These are phyloP conservation scores for Dicyrtomina minuta DNA, from an alignment of 2,888 invertebrate species.

Conservation along the genomic window DNA sequence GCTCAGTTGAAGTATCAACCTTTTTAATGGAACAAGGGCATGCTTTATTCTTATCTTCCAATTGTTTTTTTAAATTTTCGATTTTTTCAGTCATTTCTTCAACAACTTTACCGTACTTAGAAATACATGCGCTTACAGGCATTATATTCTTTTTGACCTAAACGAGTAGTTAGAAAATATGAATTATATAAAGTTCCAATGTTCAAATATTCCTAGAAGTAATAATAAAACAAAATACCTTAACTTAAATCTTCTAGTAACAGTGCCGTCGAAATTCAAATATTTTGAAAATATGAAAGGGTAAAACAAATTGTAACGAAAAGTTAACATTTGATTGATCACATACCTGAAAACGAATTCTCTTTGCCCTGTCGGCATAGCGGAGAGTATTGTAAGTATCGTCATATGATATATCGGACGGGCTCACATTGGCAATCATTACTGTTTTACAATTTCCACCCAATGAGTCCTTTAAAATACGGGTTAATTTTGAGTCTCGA, in stretches of 20 bases:
- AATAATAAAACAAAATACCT: constrained; percentile 54
- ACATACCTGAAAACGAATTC: constrained; percentile 68
- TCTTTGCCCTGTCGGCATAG: constrained; percentile 79
- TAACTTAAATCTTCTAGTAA: constrained; percentile 27
- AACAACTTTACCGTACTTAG: constrained; percentile 71
- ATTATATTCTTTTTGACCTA: constrained; percentile 70
- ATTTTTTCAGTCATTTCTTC: constrained; percentile 69
- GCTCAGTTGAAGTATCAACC: constrained; percentile 31
- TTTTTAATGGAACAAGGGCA: constrained; percentile 28
- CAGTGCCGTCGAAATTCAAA: constrained; percentile 54
- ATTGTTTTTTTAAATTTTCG: constrained; percentile 59
- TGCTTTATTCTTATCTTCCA: constrained; percentile 21
- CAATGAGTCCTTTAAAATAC: constrained; percentile 85
- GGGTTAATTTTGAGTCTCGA: constrained; percentile 86
- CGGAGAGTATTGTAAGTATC: constrained; percentile 85
- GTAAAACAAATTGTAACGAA: too few species aligned
- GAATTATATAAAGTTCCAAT: constrained; percentile 21
- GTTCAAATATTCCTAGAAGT: too few species aligned
- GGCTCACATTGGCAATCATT: constrained; percentile 91
- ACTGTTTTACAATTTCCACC: constrained; percentile 91
- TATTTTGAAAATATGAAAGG: too few species aligned
- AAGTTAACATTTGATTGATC: too few species aligned
- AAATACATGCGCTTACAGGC: constrained; percentile 68
- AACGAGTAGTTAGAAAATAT: constrained; percentile 40
- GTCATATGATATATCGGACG: constrained; percentile 61